phyloP scores from a whole-genome alignment of 2,888 invertebrate genomes.

The Meandrusa payeni region DNA sequence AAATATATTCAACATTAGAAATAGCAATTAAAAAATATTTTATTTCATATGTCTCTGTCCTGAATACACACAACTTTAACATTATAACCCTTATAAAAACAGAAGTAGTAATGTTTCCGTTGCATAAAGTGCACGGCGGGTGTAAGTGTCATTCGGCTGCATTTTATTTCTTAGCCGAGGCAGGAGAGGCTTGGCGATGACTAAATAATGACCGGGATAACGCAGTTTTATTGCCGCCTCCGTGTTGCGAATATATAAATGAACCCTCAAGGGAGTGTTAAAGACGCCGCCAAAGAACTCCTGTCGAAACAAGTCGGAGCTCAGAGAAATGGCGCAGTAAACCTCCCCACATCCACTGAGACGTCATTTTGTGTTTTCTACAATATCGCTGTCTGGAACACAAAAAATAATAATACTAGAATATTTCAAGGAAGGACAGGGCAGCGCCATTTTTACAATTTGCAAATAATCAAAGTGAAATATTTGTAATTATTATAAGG shows the following conservation, averaged over 20 bases:
- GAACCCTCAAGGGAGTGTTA: slow-evolving; percentile 77
- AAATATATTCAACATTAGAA: too few relatives aligned
- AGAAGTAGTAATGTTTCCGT: slow-evolving; percentile 10
- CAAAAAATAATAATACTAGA: slow-evolving; percentile 51
- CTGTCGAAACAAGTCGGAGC: slow-evolving; percentile 73
- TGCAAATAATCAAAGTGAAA: not conserved
- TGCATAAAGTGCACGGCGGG: slow-evolving; percentile 28
- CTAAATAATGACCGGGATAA: slow-evolving; percentile 80
- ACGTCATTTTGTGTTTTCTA: slow-evolving; percentile 65
- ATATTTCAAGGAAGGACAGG: slow-evolving; percentile 15
- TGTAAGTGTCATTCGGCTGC: slow-evolving; percentile 59
- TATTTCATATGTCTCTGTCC: too few relatives aligned
- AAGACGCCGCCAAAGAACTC: slow-evolving; percentile 76
- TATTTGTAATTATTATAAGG: too few relatives aligned
- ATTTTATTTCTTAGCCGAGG: slow-evolving; percentile 62
- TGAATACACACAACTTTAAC: too few relatives aligned
- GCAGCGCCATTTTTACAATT: not conserved
- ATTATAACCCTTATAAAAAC: slow-evolving; percentile 14
- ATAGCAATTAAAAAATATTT: too few relatives aligned
- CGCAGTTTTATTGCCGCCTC: slow-evolving; percentile 77
- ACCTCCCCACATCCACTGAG: slow-evolving; percentile 69
- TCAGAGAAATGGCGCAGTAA: slow-evolving; percentile 73
- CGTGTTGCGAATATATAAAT: slow-evolving; percentile 80
- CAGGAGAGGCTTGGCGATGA: slow-evolving; percentile 68
- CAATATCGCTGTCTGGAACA: slow-evolving; percentile 53